Conservation (phyloP, 2,797 vertebrate species). For the Brachyalestes nurse region DNA sequence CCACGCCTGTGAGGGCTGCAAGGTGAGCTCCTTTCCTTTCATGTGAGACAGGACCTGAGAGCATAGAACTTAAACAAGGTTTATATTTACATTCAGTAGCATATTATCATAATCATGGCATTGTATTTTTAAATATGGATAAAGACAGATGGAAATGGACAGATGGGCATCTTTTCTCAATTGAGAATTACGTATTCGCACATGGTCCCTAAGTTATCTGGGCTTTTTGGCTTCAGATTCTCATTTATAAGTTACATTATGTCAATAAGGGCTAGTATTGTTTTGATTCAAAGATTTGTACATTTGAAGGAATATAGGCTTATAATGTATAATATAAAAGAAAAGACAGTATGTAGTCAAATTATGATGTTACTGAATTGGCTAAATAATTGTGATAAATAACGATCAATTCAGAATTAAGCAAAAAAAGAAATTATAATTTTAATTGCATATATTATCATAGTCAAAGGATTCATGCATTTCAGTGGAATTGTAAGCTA, state of each 20-base stretch:
- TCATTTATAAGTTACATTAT: neutral
- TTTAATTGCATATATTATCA: neutral
- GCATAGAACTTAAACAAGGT: no score
- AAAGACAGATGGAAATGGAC: no score
- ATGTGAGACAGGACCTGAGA: no score
- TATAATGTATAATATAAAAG: neutral
- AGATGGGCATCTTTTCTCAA: no score
- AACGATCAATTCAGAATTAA: neutral
- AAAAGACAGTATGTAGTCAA: neutral
- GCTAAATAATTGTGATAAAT: neutral
- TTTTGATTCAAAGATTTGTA: neutral
- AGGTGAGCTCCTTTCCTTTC: constrained; percentile 71
- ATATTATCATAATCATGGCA: no score
- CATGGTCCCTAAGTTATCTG: no score
- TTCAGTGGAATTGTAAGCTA: no score
- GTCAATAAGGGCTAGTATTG: neutral
- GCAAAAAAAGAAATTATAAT: neutral
- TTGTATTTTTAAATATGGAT: no score
- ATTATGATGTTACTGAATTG: neutral
- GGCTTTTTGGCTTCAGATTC: no score
- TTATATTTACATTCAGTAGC: no score
- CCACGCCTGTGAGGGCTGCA: constrained; percentile 96
- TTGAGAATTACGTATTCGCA: no score
- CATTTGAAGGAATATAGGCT: neutral
- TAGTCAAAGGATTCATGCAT: no score